These are phyloP conservation scores for Takifugu bimaculatus DNA, from an alignment of 2,113 vertebrate genomes.

Conservation along the genomic window DNA sequence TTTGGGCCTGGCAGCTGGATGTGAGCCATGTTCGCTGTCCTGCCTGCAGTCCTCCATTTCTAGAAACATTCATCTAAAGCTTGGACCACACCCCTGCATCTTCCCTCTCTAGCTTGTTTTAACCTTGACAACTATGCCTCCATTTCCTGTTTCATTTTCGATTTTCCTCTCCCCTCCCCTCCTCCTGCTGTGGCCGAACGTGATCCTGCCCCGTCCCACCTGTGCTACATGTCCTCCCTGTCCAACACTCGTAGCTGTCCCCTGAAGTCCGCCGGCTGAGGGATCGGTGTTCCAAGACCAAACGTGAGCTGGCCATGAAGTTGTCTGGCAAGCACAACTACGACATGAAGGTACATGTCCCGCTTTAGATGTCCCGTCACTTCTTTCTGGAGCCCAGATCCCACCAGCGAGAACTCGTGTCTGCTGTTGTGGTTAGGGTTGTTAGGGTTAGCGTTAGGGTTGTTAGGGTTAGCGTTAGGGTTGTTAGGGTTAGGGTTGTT, in stretches of 20 bases:
- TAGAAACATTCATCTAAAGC: slow-evolving; percentile 28
- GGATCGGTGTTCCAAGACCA: slow-evolving; percentile 89
- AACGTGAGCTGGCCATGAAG: slow-evolving; percentile 84
- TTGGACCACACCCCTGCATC: slow-evolving; percentile 22
- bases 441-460: neutral
- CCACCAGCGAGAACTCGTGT: neutral
- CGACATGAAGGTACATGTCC: slow-evolving; percentile 85
- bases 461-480: too few species aligned
- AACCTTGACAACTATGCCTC: slow-evolving; percentile 66
- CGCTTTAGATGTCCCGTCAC: slow-evolving; percentile 21
- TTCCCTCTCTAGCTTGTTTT: slow-evolving; percentile 55
- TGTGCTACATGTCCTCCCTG: slow-evolving; percentile 11
- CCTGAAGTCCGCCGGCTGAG: slow-evolving; percentile 89
- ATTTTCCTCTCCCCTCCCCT: slow-evolving; percentile 28
- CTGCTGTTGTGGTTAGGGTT: neutral
- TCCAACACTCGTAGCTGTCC: slow-evolving; percentile 78
- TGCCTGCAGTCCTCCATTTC: slow-evolving; percentile 2
- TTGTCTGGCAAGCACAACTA: slow-evolving; percentile 87
- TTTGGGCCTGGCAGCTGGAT: slow-evolving; percentile 29
- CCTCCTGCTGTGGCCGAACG: slow-evolving; percentile 5
- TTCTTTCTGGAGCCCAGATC: slow-evolving; percentile 15
- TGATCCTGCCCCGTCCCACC: slow-evolving; percentile 7
- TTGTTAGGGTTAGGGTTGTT: too few species aligned
- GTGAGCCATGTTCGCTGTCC: slow-evolving; percentile 26
- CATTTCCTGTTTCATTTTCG: slow-evolving; percentile 35